These are phyloP conservation scores for Pygoscelis antarcticus DNA, from an alignment of 2,113 vertebrate genomes.

Conservation along the genomic window DNA sequence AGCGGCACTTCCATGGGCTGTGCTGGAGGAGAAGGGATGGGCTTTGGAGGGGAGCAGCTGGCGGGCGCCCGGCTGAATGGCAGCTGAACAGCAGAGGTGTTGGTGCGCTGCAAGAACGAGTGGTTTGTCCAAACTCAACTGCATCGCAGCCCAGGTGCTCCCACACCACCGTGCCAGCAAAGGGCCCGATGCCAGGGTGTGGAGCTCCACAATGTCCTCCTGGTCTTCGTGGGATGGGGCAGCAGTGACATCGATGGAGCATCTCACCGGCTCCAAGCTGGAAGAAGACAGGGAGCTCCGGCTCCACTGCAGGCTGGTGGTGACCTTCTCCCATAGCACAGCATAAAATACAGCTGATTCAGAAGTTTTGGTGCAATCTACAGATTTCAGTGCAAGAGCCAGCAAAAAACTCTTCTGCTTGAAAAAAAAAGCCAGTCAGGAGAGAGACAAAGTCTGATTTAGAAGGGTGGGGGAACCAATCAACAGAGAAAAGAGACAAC, in stretches of 20 bases:
- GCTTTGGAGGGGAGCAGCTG: not conserved
- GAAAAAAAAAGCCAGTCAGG: not conserved
- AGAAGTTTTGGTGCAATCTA: not conserved
- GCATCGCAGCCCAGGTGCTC: not conserved
- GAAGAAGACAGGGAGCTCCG: not conserved
- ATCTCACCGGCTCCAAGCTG: accelerated
- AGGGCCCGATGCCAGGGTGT: not conserved
- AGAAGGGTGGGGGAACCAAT: not conserved
- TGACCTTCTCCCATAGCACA: not conserved
- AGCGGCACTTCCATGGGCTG: accelerated
- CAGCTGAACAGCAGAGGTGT: not conserved
- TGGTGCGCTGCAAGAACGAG: accelerated
- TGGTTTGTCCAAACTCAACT: not conserved
- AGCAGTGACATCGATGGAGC: not conserved
- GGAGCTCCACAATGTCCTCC: not conserved
- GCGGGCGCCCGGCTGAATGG: accelerated
- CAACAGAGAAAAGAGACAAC: conserved; percentile 13
- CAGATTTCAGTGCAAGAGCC: not conserved
- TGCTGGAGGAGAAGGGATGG: not conserved
- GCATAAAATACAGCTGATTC: not conserved
- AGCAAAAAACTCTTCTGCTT: conserved; percentile 26
- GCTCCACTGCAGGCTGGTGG: not conserved
- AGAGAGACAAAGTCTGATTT: conserved; percentile 8
- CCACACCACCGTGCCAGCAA: not conserved
- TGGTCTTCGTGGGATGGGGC: not conserved